phyloP scores from a whole-genome alignment of 2,888 invertebrate genomes.

The Polyommatus icarus region DNA sequence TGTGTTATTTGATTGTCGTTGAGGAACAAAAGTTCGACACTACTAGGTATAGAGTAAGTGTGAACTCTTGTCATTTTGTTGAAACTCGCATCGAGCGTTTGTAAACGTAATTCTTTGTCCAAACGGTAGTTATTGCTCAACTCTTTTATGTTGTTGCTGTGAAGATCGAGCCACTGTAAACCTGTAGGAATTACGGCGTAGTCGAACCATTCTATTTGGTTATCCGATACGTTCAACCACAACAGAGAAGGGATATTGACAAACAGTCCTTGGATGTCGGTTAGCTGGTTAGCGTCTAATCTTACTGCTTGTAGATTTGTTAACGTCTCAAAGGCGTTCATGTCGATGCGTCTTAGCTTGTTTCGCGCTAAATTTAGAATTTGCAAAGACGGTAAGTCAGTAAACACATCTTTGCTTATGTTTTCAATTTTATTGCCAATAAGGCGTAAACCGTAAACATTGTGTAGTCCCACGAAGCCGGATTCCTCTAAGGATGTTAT shows the following conservation, averaged over 20 bases:
- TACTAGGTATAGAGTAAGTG: constrained; percentile 88
- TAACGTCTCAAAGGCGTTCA: constrained; percentile 89
- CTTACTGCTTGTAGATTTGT: constrained; percentile 91
- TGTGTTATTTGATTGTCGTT: constrained; percentile 93
- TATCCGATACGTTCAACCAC: constrained; percentile 95
- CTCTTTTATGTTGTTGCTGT: constrained; percentile 90
- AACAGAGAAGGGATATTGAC: constrained; percentile 89
- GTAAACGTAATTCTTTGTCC: constrained; percentile 86
- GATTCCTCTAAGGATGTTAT: constrained; percentile 90
- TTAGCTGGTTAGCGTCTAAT: constrained; percentile 91
- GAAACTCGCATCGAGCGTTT: constrained; percentile 94
- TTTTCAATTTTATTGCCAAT: constrained; percentile 93
- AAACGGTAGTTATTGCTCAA: constrained; percentile 87
- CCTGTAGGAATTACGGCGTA: constrained; percentile 90
- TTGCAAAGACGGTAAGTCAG: constrained; percentile 89
- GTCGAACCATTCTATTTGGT: constrained; percentile 93
- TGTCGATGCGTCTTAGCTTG: constrained; percentile 87
- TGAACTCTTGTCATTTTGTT: constrained; percentile 91
- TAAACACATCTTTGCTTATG: constrained; percentile 89
- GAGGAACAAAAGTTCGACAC: constrained; percentile 91
- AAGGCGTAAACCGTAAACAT: constrained; percentile 92
- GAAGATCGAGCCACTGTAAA: constrained; percentile 93
- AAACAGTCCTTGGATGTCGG: constrained; percentile 91
- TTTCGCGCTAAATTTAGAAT: constrained; percentile 94
- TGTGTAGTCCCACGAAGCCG: constrained; percentile 90